Percentiles rank a stretch among this genome's conserved stretches.
Evolutionary conservation across 2,797 vertebrate genomes (phyloP).

Genomic region (Champsocephalus esox): DNA sequence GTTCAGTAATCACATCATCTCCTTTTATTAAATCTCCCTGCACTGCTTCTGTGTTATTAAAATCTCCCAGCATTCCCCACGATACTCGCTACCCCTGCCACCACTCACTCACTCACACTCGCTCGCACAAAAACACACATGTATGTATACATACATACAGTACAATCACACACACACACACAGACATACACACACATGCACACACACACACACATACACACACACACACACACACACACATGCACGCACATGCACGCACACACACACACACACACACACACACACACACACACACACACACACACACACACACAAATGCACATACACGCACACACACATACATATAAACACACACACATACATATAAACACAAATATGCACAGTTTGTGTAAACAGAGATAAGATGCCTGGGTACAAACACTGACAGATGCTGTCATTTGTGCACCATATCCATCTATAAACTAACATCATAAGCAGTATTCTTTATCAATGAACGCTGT

Average conservation of each 20-base stretch:
- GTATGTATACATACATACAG: neutral
- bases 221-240: conserved; percentile 59
- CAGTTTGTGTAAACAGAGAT: conserved; percentile 79
- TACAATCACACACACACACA: conserved; percentile 27
- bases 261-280: conserved; percentile 43
- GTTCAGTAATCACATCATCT: conserved; percentile 97
- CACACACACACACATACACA: conserved; percentile 45
- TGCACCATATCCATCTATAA: conserved; percentile 52
- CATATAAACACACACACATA: conserved; percentile 49
- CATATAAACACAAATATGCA: conserved; percentile 74
- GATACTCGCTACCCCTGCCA: conserved; percentile 83
- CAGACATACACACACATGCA: neutral
- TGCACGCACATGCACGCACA: conserved; percentile 32
- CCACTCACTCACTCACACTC: conserved; percentile 66
- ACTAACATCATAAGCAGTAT: conserved; percentile 55
- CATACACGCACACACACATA: conserved; percentile 49
- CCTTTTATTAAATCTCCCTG: conserved; percentile 97
- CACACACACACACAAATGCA: conserved; percentile 47
- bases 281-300: conserved; percentile 53
- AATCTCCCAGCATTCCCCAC: conserved; percentile 94
- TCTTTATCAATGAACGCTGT: conserved; percentile 32
- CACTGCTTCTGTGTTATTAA: conserved; percentile 96
- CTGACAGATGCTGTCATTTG: conserved; percentile 76
- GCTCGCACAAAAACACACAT: conserved; percentile 35
- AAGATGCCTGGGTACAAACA: conserved; percentile 71